A percentile compares a stretch with the other conserved stretches of the same genome.
Evolutionary conservation across 2,113 vertebrate species (phyloP).

Genomic region (Melanostigma gelatinosum): DNA sequence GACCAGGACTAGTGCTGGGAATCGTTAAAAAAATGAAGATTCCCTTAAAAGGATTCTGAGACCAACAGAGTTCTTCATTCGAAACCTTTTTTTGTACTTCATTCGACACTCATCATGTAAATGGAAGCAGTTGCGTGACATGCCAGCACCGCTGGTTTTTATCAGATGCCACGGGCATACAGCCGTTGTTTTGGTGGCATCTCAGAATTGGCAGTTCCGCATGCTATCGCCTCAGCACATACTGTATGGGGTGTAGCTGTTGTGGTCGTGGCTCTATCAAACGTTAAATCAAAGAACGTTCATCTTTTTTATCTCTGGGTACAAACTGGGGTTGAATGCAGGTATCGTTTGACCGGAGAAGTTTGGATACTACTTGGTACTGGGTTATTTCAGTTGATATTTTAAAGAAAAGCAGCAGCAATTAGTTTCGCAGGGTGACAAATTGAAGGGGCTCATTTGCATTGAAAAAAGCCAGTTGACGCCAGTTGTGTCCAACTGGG

Average conservation of each 20-base stretch:
- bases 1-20: background rate
- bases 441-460: constrained; percentile 29
- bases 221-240: background rate
- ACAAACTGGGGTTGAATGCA: background rate
- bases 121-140: background rate
- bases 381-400: background rate
- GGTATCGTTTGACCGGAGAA: background rate
- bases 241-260: background rate
- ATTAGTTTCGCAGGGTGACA: background rate
- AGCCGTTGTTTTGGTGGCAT: too few species aligned
- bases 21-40: background rate
- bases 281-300: too few species aligned
- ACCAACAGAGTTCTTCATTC: background rate
- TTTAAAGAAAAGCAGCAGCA: background rate
- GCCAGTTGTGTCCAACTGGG: constrained; percentile 6
- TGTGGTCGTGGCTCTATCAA: background rate
- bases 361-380: background rate
- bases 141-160: background rate
- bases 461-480: constrained; percentile 5
- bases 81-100: background rate
- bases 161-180: background rate
- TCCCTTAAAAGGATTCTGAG: background rate
- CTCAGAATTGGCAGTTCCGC: too few species aligned
- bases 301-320: background rate
- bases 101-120: background rate